Evolutionary conservation across 1,140 invertebrate species (phyloP).

Genomic region (Pseudomyrmex dendroicus): DNA sequence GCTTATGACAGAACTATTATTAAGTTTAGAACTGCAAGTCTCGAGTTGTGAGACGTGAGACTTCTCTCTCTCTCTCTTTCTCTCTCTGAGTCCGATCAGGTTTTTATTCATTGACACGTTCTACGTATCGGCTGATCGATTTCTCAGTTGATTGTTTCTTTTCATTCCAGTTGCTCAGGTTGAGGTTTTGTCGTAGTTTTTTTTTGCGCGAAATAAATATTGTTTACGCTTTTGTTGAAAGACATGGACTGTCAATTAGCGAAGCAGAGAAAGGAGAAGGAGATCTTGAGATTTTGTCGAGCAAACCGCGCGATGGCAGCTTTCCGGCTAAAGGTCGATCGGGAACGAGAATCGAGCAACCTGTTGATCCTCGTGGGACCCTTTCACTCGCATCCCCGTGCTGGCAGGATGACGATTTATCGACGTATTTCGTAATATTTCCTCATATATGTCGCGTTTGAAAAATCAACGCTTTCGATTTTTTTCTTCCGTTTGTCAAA

Average conservation of each 20-base stretch:
- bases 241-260: neutral
- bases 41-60: neutral
- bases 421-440: constrained; percentile 30
- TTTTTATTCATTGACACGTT: neutral
- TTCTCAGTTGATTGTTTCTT: neutral
- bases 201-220: neutral
- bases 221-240: neutral
- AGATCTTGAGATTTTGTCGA: constrained; percentile 62
- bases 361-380: constrained; percentile 70
- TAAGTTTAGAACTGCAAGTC: neutral
- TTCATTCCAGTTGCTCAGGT: neutral
- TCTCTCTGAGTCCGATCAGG: too few relatives aligned
- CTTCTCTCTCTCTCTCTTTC: neutral
- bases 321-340: constrained; percentile 68
- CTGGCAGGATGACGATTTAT: constrained; percentile 35
- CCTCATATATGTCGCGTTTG: too few relatives aligned
- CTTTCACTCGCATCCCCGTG: constrained; percentile 67
- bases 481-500: neutral
- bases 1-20: neutral
- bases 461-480: neutral
- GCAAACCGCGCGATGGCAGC: constrained; percentile 53
- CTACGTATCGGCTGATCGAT: neutral
- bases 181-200: neutral
- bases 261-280: too few relatives aligned
- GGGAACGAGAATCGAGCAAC: constrained; percentile 63